Percentiles rank a stretch among this genome's conserved stretches.
phyloP scores from a whole-genome alignment of 2,888 invertebrate genomes.

The Geophilus truncorum region DNA sequence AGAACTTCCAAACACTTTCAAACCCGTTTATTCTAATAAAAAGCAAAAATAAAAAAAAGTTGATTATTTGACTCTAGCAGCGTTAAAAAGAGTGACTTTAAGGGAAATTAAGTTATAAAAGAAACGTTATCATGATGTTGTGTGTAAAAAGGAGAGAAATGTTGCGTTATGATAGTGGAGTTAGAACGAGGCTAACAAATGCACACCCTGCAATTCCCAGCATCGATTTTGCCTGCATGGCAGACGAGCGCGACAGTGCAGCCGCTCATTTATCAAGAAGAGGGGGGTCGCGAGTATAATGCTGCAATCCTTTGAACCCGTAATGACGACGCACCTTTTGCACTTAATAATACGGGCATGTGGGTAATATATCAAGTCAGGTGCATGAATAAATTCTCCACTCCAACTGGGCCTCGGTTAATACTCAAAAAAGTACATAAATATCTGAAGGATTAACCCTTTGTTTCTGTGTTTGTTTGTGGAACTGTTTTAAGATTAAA shows the following conservation, averaged over 20 bases:
- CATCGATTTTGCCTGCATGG: conserved; percentile 27
- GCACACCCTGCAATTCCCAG: conserved; percentile 20
- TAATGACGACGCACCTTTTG: conserved; percentile 27
- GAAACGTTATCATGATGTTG: background rate
- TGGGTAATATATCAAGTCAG: conserved; percentile 7
- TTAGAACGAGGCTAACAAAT: background rate
- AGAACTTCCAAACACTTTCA: too few relatives aligned
- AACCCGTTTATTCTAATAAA: too few relatives aligned
- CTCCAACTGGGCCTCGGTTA: background rate
- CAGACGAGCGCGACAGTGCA: conserved; percentile 27
- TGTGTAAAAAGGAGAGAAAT: background rate
- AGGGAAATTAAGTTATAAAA: background rate
- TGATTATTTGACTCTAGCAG: too few relatives aligned
- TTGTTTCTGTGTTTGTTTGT: background rate
- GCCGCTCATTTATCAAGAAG: conserved; percentile 6
- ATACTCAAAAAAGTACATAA: background rate
- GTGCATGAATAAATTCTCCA: background rate
- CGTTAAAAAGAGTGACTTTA: background rate
- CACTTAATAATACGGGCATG: conserved; percentile 23
- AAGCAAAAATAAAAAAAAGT: too few relatives aligned
- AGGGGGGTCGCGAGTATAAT: background rate
- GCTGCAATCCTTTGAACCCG: conserved; percentile 21
- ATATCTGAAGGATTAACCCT: background rate
- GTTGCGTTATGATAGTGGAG: background rate
- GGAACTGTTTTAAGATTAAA: too few relatives aligned